Conservation (phyloP, 2,888 invertebrate genomes). For the Silvanus unidentatus region DNA sequence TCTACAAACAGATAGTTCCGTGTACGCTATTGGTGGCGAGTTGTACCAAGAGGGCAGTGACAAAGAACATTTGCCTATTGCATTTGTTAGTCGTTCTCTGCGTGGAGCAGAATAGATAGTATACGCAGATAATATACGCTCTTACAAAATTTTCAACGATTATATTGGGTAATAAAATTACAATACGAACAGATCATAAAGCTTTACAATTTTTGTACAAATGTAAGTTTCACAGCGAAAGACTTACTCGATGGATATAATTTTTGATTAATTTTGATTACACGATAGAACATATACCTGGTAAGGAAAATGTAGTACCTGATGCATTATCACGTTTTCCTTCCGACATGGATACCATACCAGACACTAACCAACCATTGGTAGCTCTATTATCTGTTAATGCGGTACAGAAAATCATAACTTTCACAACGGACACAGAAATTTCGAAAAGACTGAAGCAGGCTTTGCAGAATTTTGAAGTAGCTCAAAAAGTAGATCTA, state of each 20-base stretch:
- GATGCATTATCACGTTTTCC: slow-evolving; percentile 9
- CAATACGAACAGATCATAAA: slow-evolving; percentile 14
- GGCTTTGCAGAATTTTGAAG: no score
- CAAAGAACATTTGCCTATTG: slow-evolving; percentile 4
- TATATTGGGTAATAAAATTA: no score
- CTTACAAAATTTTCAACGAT: no score
- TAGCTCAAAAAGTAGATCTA: no score
- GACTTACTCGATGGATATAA: slow-evolving; percentile 7
- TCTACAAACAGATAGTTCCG: slow-evolving; percentile 10
- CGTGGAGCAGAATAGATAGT: not conserved
- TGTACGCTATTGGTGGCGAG: slow-evolving; percentile 1
- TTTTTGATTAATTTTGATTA: slow-evolving; percentile 6
- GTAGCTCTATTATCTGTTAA: no score
- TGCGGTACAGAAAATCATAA: no score
- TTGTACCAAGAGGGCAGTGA: slow-evolving; percentile 8
- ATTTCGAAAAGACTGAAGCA: no score
- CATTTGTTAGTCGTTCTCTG: slow-evolving; percentile 1
- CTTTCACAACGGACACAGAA: no score
- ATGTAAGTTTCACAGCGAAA: no score
- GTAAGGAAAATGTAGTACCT: slow-evolving; percentile 7
- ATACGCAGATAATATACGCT: slow-evolving; percentile 1
- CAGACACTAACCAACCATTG: no score
- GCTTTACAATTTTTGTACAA: slow-evolving; percentile 7
- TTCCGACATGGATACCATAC: no score
- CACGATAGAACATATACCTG: slow-evolving; percentile 1